Evolutionary conservation across 1,140 invertebrate species (phyloP).

Genomic region (Drosophila cardini): DNA sequence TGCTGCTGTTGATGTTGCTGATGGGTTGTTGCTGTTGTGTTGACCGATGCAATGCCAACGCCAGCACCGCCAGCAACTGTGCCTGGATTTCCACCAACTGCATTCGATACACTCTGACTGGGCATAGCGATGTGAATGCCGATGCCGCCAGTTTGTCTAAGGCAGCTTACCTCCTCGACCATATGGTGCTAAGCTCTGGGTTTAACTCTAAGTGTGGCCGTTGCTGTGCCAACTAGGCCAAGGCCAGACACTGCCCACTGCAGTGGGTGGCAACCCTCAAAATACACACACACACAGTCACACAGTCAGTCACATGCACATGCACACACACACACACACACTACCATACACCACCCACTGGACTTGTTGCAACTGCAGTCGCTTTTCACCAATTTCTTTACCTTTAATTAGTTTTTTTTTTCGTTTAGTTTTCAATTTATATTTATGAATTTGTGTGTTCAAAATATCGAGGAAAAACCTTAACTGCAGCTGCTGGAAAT

Average conservation of each 20-base stretch:
- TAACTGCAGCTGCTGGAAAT: constrained; percentile 12
- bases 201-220: constrained; percentile 47
- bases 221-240: constrained; percentile 69
- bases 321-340: neutral
- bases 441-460: neutral
- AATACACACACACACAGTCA: neutral
- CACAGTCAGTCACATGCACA: neutral
- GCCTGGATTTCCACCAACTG: constrained; percentile 30
- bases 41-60: constrained; percentile 9
- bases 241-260: constrained; percentile 42
- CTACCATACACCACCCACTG: neutral
- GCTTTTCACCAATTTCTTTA: neutral
- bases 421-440: neutral
- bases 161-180: constrained; percentile 70
- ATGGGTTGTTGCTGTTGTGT: constrained; percentile 16
- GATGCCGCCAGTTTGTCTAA: constrained; percentile 69
- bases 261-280: neutral
- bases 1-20: constrained; percentile 27
- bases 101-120: constrained; percentile 46
- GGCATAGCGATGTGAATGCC: constrained; percentile 63
- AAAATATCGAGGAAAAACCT: neutral
- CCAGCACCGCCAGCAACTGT: constrained; percentile 22
- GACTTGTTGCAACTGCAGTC: constrained; percentile 8
- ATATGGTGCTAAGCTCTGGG: constrained; percentile 39
- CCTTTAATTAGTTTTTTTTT: constrained; percentile 4